Evolutionary conservation across 2,113 vertebrate genomes (phyloP).

Genomic region (Setophaga petechia): DNA sequence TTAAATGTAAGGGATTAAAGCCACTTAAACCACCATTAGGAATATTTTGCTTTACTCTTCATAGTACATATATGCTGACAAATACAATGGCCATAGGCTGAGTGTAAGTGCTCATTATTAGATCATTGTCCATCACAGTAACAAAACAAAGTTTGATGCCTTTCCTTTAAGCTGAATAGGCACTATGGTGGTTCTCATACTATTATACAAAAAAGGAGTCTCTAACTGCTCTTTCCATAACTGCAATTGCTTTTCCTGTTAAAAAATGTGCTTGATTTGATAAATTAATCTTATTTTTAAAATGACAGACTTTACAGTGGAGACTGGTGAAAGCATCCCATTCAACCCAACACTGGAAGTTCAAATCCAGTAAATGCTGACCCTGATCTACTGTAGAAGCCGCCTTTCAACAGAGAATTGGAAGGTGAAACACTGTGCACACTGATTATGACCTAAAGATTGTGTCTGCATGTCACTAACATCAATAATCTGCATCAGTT

Average conservation of each 20-base stretch:
- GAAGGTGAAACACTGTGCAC: neutral
- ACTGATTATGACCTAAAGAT: neutral
- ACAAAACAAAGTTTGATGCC: neutral
- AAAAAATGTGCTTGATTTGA: neutral
- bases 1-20: neutral
- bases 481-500: neutral
- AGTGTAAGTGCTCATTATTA: neutral
- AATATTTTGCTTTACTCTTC: neutral
- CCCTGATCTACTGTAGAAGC: neutral
- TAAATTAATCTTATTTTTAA: neutral
- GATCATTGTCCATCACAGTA: neutral
- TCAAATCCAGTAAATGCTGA: neutral
- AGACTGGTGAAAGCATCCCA: neutral
- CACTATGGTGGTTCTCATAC: neutral
- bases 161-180: neutral
- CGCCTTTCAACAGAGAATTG: neutral
- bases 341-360: neutral
- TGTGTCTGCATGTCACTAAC: neutral
- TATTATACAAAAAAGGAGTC: neutral
- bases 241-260: neutral
- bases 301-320: neutral
- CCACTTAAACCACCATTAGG: neutral
- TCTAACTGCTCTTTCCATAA: neutral
- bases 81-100: neutral
- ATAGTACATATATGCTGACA: neutral